A percentile compares a stretch with the other conserved stretches of the same genome.
phyloP scores from a whole-genome alignment of 2,113 vertebrate genomes.

The Dendrocopos noguchii region DNA sequence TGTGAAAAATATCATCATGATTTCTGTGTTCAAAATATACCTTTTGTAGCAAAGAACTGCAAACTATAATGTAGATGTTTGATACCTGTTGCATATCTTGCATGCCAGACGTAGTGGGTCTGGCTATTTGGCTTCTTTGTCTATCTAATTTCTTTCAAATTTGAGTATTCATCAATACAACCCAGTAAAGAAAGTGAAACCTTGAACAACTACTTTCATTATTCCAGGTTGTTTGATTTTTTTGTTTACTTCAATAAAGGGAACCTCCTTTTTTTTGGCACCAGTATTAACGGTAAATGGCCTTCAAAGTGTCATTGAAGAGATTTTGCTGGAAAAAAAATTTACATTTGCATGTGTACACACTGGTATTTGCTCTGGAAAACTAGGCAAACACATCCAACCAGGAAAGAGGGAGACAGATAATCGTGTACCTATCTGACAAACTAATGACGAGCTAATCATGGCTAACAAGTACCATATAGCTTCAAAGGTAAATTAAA shows the following conservation, averaged over 20 bases:
- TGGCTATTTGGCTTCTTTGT: neutral
- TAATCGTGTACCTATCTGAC: neutral
- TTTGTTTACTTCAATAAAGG: no score
- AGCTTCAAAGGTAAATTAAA: neutral
- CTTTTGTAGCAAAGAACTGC: neutral
- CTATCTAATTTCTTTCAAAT: neutral
- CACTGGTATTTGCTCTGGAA: neutral
- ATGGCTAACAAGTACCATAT: neutral
- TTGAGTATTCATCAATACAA: neutral
- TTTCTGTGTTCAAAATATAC: neutral
- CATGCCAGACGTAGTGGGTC: neutral
- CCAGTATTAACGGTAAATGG: neutral
- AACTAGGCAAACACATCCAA: neutral
- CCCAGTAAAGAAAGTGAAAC: neutral
- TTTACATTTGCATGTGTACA: neutral
- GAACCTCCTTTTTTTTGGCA: neutral
- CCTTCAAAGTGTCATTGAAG: neutral
- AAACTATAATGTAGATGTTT: neutral
- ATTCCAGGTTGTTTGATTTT: neutral
- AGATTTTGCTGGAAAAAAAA: constrained; percentile 1
- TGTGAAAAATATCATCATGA: neutral
- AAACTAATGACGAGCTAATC: neutral
- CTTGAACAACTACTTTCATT: neutral
- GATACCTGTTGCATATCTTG: neutral
- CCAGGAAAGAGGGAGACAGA: neutral